These are phyloP conservation scores for Sardina pilchardus DNA, from an alignment of 2,113 vertebrate species.

Conservation along the genomic window DNA sequence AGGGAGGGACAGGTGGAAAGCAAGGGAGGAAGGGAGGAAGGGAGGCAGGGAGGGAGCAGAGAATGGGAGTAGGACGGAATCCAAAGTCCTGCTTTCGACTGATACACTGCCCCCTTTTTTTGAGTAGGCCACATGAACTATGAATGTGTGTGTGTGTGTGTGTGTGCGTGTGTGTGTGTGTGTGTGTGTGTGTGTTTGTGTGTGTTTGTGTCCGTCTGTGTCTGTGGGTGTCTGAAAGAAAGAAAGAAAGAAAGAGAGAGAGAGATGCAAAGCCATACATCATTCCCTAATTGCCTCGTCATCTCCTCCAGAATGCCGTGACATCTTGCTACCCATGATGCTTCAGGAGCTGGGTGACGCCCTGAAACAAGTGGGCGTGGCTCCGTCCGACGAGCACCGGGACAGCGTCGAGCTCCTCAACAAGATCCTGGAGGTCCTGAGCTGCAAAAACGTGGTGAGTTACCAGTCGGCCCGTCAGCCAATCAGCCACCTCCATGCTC, in stretches of 20 bases:
- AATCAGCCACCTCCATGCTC: neutral
- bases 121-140: neutral
- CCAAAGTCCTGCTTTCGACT: neutral
- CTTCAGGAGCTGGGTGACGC: slow-evolving; percentile 85
- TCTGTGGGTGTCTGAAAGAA: neutral
- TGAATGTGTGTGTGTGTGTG: slow-evolving; percentile 8
- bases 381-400: slow-evolving; percentile 75
- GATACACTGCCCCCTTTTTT: neutral
- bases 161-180: neutral
- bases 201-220: neutral
- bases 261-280: slow-evolving; percentile 16
- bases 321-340: slow-evolving; percentile 93
- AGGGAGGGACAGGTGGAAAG: neutral
- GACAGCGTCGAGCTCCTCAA: slow-evolving; percentile 89
- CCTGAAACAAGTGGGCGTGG: slow-evolving; percentile 74
- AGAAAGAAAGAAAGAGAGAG: too few species aligned
- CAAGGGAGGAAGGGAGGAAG: slow-evolving; percentile 21
- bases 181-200: neutral
- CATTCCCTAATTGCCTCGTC: slow-evolving; percentile 41
- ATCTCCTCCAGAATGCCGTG: slow-evolving; percentile 82
- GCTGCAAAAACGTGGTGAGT: slow-evolving; percentile 84
- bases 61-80: neutral
- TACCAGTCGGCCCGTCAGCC: slow-evolving; percentile 30
- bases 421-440: slow-evolving; percentile 93
- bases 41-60: neutral